Evolutionary conservation across 2,797 vertebrate species (phyloP).

Genomic region (Sandelia bainsii): DNA sequence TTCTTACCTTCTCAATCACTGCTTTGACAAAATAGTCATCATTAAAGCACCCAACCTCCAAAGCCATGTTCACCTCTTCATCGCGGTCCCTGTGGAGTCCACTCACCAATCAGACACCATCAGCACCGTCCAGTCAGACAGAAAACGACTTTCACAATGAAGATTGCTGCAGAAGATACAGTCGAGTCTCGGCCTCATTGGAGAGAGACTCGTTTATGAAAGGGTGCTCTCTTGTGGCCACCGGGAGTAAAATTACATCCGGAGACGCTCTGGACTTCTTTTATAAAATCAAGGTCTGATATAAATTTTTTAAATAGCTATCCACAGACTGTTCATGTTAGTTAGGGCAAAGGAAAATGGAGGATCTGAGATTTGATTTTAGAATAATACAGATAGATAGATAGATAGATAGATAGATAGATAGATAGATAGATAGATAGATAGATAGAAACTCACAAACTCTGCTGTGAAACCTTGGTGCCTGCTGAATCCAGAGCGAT

Average conservation of each 20-base stretch:
- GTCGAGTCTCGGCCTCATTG: constrained; percentile 20
- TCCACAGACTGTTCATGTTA: constrained; percentile 8
- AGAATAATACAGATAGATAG: not conserved
- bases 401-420: constrained; percentile 21
- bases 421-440: constrained; percentile 31
- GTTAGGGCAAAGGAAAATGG: not conserved
- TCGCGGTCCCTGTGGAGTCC: constrained; percentile 12
- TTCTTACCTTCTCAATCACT: not conserved
- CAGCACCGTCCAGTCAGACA: constrained; percentile 24
- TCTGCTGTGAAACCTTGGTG: constrained; percentile 8
- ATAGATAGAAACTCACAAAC: constrained; percentile 48
- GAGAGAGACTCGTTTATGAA: constrained; percentile 68
- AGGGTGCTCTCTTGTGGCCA: constrained; percentile 85
- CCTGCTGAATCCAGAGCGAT: constrained; percentile 42
- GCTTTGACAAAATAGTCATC: not conserved
- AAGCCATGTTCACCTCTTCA: constrained; percentile 20
- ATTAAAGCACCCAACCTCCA: constrained; percentile 3
- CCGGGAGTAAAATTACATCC: constrained; percentile 54
- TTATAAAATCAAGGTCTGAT: too few species aligned
- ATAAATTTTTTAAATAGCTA: too few species aligned
- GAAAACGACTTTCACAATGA: constrained; percentile 35
- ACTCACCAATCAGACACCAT: constrained; percentile 34
- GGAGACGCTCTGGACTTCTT: constrained; percentile 11
- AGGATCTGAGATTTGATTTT: not conserved
- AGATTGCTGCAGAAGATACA: constrained; percentile 24